Evolutionary conservation across 1,140 invertebrate species (phyloP), one percentile per base, ranked within the genome.

Genomic region (Agrypnia vestita): DNA sequence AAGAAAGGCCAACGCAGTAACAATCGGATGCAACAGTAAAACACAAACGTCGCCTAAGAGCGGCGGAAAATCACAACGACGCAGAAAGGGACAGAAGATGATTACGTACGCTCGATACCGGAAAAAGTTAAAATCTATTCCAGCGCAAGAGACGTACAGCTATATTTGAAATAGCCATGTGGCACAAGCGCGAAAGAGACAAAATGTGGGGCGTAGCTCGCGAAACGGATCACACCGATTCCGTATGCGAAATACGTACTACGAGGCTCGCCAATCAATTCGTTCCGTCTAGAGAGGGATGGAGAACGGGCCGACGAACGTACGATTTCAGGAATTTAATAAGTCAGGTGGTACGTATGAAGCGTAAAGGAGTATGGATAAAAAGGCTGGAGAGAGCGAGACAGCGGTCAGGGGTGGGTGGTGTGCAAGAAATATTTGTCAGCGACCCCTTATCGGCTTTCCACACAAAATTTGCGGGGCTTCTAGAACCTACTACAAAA

Each of bases 41-140:
- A 85, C 85, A 74, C 84, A 85, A 11, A 86, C 85, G 55, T 84
- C 84, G 6, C 64, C 80, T 75, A 87, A 84, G 84, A 74, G 49
- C 46, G 46, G 46, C 72, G 72, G 72, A n/a, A 11, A 55, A 59
- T 56, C 61, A 12, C 21, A 21, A 21, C 64, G 73, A 56, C 3
- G 44, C 25, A 74, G 72, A 74, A 15, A 11, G 72, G 56, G 51
- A 74, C 25, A 53, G 35, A 74, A 35, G 19, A 74, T 43, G 0
- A 13, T 19, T 25, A 56, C 21, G 72, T 74, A 59, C 35, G 72
- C 25, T 25, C 19, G 6, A 4, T 12, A 46, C 73, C 25, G 21
- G 21, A 21, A 44, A 61, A 56, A 43, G 6, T 73, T 21, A 35
- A 64, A 64, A 64, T 64, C 61, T 64, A 64, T 64, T 64, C 61